A percentile compares a stretch with the other conserved stretches of the same genome.
Conservation (phyloP, 2,888 invertebrate genomes). For the Macropis europaea region DNA sequence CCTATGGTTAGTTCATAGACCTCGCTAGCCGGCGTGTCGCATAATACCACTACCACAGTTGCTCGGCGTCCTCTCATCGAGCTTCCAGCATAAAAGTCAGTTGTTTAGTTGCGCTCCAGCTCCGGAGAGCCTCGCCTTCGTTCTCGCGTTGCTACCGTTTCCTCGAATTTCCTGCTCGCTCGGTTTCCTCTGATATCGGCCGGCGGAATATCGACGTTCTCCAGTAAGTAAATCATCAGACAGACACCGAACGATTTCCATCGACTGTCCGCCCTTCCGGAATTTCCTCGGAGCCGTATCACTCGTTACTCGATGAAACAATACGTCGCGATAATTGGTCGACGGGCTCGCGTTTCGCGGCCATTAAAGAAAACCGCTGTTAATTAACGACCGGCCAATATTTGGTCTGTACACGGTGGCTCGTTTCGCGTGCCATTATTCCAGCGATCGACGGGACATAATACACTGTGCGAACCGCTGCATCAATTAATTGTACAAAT, state of each 20-base stretch:
- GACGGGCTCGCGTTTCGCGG: background rate
- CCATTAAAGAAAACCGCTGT: conserved; percentile 28
- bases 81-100: conserved; percentile 69
- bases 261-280: too few species aligned
- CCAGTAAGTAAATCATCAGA: background rate
- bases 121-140: conserved; percentile 60
- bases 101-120: conserved; percentile 73
- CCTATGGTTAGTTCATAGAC: conserved; percentile 53
- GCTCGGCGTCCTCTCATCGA: conserved; percentile 60
- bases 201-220: background rate
- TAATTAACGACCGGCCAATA: conserved; percentile 54
- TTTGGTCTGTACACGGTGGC: conserved; percentile 30
- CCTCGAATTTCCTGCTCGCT: conserved; percentile 1
- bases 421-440: conserved; percentile 15
- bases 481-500: conserved; percentile 43
- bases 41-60: conserved; percentile 58
- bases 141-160: conserved; percentile 34
- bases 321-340: conserved; percentile 26
- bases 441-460: background rate
- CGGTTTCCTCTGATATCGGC: background rate
- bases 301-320: conserved; percentile 10
- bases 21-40: conserved; percentile 53
- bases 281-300: background rate
- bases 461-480: conserved; percentile 20
- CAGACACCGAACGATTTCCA: too few species aligned